Evolutionary conservation across 2,797 vertebrate genomes (phyloP), one percentile per base, ranked within the genome.

Genomic region (Sarcophilus harrisii): DNA sequence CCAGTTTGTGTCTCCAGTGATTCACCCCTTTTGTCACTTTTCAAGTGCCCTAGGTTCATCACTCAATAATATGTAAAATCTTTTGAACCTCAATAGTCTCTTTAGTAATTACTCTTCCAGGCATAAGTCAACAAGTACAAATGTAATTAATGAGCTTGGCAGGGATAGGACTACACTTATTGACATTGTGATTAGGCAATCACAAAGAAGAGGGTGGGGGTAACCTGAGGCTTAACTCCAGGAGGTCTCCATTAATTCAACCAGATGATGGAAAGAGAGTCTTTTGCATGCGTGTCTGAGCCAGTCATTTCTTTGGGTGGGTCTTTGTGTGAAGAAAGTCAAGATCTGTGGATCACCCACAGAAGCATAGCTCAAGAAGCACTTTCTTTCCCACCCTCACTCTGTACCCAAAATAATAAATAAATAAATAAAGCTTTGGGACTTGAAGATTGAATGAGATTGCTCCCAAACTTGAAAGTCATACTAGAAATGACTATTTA

Each of bases 151-250:
- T 96, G 94, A 58, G 96, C 98, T 98, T 98, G 97, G 98, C 97
- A 94, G 93, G 91, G 96, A 97, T 90, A 97, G 98, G 98, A 98
- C 95, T 97, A 97, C 96, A 97, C 97, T 98, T 98, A 98, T 96
- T 96, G 97, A 98, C 97, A 97, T 94, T 94, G 24, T 96, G 98
- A 98, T 98, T 97, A 98, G 96, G 92, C 97, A 98, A 96, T 97
- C 95, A 96, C 96, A 98, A 97, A 98, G 97, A 97, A 96, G 96
- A 98, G 97, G 97, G 97, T 92, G 95, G 98, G 95, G 98, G 90
- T 97, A 97, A 98, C 97, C 98, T 97, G 95, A 95, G 96, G 97
- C 98, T 98, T 98, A 95, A 96, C 97, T 98, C 96, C 91, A n/a
- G 92, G 66, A 81, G 66, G 18, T 81, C 38, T 81, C 66, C n/a